Conservation (phyloP, 2,888 invertebrate species). For the Harpalus rubripes region DNA sequence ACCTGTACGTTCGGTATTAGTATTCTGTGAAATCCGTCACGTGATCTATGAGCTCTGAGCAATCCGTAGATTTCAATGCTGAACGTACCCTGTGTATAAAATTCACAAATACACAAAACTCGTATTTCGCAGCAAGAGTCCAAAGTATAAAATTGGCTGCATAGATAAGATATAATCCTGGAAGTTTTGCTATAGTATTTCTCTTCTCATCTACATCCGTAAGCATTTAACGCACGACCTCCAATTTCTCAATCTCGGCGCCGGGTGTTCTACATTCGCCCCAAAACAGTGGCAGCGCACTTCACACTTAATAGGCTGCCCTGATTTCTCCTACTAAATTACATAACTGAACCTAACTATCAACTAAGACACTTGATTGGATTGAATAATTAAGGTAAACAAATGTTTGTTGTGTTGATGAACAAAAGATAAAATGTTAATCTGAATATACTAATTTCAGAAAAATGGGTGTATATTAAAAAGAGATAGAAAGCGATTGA, state of each 20-base stretch:
- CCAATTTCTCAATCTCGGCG: conserved; percentile 51
- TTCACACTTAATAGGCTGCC: background rate
- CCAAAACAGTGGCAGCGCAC: background rate
- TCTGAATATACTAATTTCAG: no score
- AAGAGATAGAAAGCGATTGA: no score
- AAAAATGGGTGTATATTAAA: no score
- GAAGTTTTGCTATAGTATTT: conserved; percentile 17
- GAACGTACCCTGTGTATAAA: background rate
- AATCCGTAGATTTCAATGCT: no score
- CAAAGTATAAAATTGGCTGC: conserved; percentile 37
- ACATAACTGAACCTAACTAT: background rate
- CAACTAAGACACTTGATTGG: background rate
- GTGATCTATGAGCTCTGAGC: no score
- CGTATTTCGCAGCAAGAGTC: conserved; percentile 14
- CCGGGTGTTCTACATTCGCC: background rate
- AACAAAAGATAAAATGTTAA: no score
- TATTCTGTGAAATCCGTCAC: no score
- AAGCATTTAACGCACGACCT: conserved; percentile 57
- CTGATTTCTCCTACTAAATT: background rate
- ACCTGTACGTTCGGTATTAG: no score
- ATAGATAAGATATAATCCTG: conserved; percentile 50
- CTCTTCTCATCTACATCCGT: conserved; percentile 52
- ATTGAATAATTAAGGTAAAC: background rate
- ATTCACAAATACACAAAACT: conserved; percentile 15
- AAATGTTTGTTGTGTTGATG: background rate